A percentile compares a stretch with the other conserved stretches of the same genome.
These are phyloP conservation scores for Zosterops japonicus DNA, from an alignment of 2,113 vertebrate genomes.

Conservation along the genomic window DNA sequence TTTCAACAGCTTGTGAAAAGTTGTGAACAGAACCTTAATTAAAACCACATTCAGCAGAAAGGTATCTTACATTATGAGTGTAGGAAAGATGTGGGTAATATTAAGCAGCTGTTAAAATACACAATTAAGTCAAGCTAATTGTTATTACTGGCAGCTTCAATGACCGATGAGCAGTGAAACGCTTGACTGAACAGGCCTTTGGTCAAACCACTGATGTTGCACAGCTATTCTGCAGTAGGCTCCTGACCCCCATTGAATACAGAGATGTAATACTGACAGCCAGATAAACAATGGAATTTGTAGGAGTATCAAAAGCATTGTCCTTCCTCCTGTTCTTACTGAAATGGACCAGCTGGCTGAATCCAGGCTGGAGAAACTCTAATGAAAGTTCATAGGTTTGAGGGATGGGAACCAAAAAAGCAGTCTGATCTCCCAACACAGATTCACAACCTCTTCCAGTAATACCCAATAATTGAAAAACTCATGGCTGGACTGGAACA, in stretches of 20 bases:
- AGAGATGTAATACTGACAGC: not conserved
- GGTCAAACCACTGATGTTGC: not conserved
- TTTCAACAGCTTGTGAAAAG: constrained; percentile 60
- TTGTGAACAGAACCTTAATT: constrained; percentile 55
- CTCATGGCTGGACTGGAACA: not conserved
- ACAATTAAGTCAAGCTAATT: constrained; percentile 61
- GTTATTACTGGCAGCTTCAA: constrained; percentile 55
- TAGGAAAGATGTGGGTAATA: constrained; percentile 51
- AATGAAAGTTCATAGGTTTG: not conserved
- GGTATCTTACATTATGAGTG: constrained; percentile 26
- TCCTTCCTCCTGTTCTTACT: not conserved
- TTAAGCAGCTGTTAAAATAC: constrained; percentile 61
- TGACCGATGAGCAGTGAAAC: constrained; percentile 26
- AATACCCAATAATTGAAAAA: not conserved
- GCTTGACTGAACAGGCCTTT: constrained; percentile 15
- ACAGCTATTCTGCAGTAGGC: not conserved
- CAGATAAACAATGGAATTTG: not conserved
- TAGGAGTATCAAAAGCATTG: not conserved
- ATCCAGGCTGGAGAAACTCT: not conserved
- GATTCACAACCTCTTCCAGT: not conserved
- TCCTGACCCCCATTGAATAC: not conserved
- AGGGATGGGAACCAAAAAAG: not conserved
- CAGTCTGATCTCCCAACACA: not conserved
- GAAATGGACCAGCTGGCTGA: not conserved
- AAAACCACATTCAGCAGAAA: constrained; percentile 54